These are phyloP conservation scores for Platyscapa corneri DNA, from an alignment of 1,140 invertebrate species.

Conservation along the genomic window DNA sequence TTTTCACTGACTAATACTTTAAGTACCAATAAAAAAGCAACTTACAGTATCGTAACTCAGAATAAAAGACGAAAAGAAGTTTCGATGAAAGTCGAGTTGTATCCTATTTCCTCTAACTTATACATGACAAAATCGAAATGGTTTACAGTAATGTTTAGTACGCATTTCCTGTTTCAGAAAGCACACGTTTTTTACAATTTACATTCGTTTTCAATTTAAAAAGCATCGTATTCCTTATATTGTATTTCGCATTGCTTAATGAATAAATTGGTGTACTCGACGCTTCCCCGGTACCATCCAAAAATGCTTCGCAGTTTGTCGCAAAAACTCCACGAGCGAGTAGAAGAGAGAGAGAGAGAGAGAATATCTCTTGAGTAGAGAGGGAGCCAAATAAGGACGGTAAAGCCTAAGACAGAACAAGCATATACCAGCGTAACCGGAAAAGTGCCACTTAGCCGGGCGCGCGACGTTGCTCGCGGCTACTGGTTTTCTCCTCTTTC, in stretches of 20 bases:
- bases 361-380: neutral
- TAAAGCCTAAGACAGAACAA: constrained; percentile 1
- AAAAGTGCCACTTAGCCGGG: constrained; percentile 43
- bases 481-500: constrained; percentile 41
- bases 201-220: neutral
- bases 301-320: neutral
- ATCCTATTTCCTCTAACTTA: too few species aligned
- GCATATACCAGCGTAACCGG: constrained; percentile 10
- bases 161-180: too few species aligned
- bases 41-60: too few species aligned
- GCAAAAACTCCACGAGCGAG: constrained; percentile 11
- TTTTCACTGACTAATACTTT: too few species aligned
- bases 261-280: neutral
- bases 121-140: too few species aligned
- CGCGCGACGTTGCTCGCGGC: constrained; percentile 20
- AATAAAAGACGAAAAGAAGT: too few species aligned
- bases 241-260: neutral
- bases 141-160: too few species aligned
- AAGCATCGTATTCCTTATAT: neutral
- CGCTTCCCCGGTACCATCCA: neutral
- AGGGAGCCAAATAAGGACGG: constrained; percentile 38
- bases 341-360: constrained; percentile 20
- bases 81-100: too few species aligned
- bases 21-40: too few species aligned
- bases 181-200: too few species aligned